Percentiles rank a stretch among this genome's conserved stretches.
phyloP scores from a whole-genome alignment of 2,797 vertebrate species.

The Sebastes diploproa region DNA sequence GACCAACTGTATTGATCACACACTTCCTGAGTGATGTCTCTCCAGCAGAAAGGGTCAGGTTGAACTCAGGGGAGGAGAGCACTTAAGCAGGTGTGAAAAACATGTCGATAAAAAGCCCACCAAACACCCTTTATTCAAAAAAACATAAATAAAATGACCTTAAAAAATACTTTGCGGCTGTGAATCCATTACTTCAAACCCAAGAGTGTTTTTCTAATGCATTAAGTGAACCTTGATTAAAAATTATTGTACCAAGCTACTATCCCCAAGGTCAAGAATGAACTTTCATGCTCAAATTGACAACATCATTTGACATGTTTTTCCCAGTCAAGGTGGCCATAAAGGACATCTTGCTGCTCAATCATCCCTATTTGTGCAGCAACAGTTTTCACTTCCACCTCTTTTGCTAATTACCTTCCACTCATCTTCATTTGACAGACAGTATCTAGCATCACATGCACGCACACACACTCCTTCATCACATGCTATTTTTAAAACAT shows the following conservation, averaged over 20 bases:
- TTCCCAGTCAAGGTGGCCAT: background rate
- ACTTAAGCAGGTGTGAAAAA: conserved; percentile 40
- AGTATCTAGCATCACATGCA: conserved; percentile 9
- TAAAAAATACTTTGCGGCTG: background rate
- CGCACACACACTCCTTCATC: background rate
- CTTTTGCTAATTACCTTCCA: conserved; percentile 19
- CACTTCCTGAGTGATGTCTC: background rate
- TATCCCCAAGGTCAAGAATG: background rate
- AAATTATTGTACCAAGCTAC: background rate
- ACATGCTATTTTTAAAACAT: conserved; percentile 16
- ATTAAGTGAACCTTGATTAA: background rate
- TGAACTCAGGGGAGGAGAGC: conserved; percentile 22
- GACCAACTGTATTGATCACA: background rate
- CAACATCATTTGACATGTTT: background rate
- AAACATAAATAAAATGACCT: background rate
- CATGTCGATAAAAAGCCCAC: background rate
- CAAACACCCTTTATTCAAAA: background rate
- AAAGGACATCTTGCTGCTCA: background rate
- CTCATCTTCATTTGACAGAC: conserved; percentile 41
- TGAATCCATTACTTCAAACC: background rate
- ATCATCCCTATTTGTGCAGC: conserved; percentile 9
- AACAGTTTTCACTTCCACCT: conserved; percentile 16
- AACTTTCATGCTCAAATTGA: background rate
- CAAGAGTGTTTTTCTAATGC: background rate
- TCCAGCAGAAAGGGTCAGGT: conserved; percentile 12